Evolutionary conservation across 2,888 invertebrate species (phyloP), one percentile per base, ranked within the genome.

Genomic region (Athetis lepigone): DNA sequence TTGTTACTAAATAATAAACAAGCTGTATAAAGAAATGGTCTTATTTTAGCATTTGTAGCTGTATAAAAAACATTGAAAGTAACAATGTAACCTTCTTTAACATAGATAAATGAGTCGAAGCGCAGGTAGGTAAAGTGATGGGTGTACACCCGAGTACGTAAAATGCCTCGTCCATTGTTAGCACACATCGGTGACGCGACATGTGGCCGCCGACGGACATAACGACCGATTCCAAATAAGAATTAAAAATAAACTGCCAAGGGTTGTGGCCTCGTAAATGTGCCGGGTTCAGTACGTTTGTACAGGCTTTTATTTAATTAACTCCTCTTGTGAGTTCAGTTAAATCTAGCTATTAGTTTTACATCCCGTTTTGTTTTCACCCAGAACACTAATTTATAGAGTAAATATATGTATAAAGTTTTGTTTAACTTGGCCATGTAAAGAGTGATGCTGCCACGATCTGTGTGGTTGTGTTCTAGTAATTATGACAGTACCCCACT

Each of bases 191-290:
- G 79, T 76, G 85, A 75, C 82, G 82, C 88, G 86, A 90, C 90
- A 91, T 90, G 89, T 90, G 89, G 89, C 83, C 86, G 81, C 79
- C 86, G 83, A 80, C 84, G 85, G 87, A 88, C 88, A 87, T 88
- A 91, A 90, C 89, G 88, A 85, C 85, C 84, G 83, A 84, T 85
- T 88, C 83, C 77, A 84, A 88, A 87, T 85, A 85, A 83, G 84
- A 85, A 88, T 85, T 83, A 84, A 85, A 88, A 87, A 81, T 79
- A 83, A 78, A 83, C 77, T 70, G 73, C 64, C 65, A 75, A 73
- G 73, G 66, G 73, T 77, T 75, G 73, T 65, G 75, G 75, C 70
- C 59, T 72, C 75, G 69, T 77, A 70, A 71, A 73, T 67, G 75
- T 68, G 54, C 40, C 55, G 73, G 79, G 71, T 64, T 72, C 63